Percentiles rank a stretch among this genome's conserved stretches.
phyloP scores from a whole-genome alignment of 2,888 invertebrate genomes.

The Panzeria rudis region DNA sequence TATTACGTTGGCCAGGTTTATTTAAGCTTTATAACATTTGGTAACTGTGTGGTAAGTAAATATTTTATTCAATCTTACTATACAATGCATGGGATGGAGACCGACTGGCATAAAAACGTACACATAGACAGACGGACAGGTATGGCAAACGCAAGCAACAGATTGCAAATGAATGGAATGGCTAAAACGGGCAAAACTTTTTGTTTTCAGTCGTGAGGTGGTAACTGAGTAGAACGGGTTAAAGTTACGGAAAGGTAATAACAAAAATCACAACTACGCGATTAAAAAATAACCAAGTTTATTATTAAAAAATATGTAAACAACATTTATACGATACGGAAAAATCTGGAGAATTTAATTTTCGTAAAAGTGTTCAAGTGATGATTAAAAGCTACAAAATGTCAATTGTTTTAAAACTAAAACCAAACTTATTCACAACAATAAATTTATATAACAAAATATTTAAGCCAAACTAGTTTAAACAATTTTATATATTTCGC shows the following conservation, averaged over 20 bases:
- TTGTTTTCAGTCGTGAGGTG: slow-evolving; percentile 78
- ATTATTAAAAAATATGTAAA: background rate
- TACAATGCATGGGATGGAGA: slow-evolving; percentile 28
- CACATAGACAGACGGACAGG: slow-evolving; percentile 27
- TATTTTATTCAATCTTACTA: slow-evolving; percentile 44
- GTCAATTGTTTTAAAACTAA: background rate
- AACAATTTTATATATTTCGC: slow-evolving; percentile 44
- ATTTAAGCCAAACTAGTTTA: slow-evolving; percentile 65
- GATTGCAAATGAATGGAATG: slow-evolving; percentile 69
- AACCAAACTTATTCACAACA: background rate
- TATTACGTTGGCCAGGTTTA: slow-evolving; percentile 63
- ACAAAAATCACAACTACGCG: slow-evolving; percentile 36
- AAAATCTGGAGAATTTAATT: background rate
- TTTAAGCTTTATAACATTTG: slow-evolving; percentile 67
- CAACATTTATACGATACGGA: background rate
- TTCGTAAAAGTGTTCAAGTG: slow-evolving; percentile 36
- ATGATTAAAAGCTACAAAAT: slow-evolving; percentile 6
- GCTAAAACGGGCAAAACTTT: slow-evolving; percentile 69
- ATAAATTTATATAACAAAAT: slow-evolving; percentile 53
- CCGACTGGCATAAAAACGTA: slow-evolving; percentile 17
- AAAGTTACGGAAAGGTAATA: slow-evolving; percentile 77
- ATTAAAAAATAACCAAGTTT: slow-evolving; percentile 16
- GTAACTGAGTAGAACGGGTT: slow-evolving; percentile 79
- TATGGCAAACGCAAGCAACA: slow-evolving; percentile 61
- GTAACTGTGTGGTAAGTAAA: slow-evolving; percentile 64